Evolutionary conservation across 2,888 invertebrate genomes (phyloP).

Genomic region (Drosophila kambysellisi): DNA sequence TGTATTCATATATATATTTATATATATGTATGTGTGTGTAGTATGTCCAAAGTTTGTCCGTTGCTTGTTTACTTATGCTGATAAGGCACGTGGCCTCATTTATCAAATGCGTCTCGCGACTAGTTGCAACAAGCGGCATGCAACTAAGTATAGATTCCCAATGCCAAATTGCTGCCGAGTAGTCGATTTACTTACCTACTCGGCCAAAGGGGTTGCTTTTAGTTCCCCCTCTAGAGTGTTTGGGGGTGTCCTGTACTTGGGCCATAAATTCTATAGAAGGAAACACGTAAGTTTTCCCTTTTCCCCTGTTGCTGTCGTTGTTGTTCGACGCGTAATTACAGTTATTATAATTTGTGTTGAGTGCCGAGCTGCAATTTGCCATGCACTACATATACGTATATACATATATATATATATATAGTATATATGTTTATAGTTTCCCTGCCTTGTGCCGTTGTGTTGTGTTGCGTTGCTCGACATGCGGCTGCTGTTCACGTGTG

Average conservation of each 20-base stretch:
- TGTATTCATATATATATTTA: not conserved
- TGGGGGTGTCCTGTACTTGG: constrained; percentile 53
- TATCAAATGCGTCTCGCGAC: constrained; percentile 74
- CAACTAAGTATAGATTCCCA: constrained; percentile 64
- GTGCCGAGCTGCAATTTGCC: constrained; percentile 56
- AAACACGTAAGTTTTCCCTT: constrained; percentile 56
- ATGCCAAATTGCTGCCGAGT: constrained; percentile 50
- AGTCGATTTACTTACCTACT: constrained; percentile 10
- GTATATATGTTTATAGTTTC: not conserved
- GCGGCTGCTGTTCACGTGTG: constrained; percentile 59
- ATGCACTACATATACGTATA: not conserved
- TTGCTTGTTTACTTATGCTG: constrained; percentile 70
- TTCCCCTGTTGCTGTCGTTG: constrained; percentile 27
- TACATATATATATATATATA: not conserved
- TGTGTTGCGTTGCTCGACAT: not conserved
- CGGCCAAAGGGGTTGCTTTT: constrained; percentile 49
- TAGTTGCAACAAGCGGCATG: constrained; percentile 70
- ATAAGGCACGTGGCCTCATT: constrained; percentile 85
- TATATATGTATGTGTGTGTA: not conserved
- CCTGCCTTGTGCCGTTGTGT: not conserved
- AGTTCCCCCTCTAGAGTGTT: constrained; percentile 4
- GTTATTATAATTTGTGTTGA: constrained; percentile 80
- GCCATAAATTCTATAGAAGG: constrained; percentile 67
- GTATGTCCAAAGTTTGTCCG: constrained; percentile 44
- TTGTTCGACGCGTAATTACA: constrained; percentile 66